Percentiles rank a stretch among this genome's conserved stretches.
Conservation (phyloP, 2,797 vertebrate genomes). For the Dipus sagitta region DNA sequence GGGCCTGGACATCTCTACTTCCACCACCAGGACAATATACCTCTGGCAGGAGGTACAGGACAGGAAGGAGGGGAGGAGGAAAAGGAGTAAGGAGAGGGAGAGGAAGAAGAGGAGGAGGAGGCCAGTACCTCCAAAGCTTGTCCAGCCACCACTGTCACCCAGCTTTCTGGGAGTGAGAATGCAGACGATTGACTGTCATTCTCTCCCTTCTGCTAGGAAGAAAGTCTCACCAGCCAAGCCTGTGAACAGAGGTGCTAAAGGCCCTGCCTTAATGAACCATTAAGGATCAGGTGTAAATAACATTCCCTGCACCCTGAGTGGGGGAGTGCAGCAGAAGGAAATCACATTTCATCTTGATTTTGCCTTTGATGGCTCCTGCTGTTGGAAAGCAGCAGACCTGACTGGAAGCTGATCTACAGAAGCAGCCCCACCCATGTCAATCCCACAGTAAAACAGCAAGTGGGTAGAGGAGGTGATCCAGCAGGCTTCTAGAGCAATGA, state of each 20-base stretch:
- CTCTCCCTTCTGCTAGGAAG: background rate
- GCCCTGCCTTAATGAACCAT: constrained; percentile 52
- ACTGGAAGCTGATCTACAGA: constrained; percentile 30
- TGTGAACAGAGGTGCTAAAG: constrained; percentile 48
- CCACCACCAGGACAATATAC: background rate
- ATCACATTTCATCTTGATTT: constrained; percentile 30
- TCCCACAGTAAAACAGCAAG: background rate
- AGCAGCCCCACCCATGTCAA: background rate
- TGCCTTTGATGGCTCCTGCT: background rate
- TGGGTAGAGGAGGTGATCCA: background rate
- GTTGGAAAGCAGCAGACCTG: constrained; percentile 3
- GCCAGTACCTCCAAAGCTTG: background rate
- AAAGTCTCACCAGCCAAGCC: background rate
- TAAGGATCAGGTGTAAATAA: constrained; percentile 12
- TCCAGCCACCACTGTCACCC: background rate
- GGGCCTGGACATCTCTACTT: background rate
- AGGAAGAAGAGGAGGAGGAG: background rate
- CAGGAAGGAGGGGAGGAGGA: background rate
- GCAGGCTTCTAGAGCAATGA: background rate
- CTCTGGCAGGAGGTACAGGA: background rate
- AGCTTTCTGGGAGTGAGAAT: background rate
- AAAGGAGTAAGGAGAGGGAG: background rate
- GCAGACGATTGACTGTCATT: background rate
- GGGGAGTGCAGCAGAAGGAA: background rate
- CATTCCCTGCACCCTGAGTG: background rate